These are phyloP conservation scores for Bugulina stolonifera DNA, from an alignment of 2,888 invertebrate genomes.

Conservation along the genomic window DNA sequence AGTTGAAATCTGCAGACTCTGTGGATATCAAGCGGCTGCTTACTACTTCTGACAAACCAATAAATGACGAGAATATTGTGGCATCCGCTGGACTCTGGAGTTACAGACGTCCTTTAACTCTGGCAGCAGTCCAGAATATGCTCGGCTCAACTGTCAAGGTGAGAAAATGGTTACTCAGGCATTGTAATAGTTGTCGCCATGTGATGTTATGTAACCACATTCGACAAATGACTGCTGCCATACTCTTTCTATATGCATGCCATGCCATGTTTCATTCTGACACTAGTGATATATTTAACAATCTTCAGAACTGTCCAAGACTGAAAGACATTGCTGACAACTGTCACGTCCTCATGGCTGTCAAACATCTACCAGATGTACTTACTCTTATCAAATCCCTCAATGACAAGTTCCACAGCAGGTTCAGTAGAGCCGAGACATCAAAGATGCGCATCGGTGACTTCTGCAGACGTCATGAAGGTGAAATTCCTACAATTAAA, in stretches of 20 bases:
- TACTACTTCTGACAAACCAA: neutral
- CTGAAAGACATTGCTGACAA: neutral
- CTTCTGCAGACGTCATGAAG: neutral
- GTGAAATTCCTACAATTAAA: neutral
- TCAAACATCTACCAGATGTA: slow-evolving; percentile 13
- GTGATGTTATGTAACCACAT: no score
- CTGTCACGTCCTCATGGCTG: slow-evolving; percentile 2
- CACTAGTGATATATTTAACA: neutral
- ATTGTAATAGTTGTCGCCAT: neutral
- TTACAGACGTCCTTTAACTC: neutral
- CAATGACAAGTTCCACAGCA: neutral
- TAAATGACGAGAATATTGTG: neutral
- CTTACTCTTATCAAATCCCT: neutral
- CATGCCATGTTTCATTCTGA: no score
- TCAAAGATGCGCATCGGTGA: neutral
- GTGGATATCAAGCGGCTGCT: neutral
- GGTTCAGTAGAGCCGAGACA: neutral
- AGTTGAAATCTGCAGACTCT: neutral
- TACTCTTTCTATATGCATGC: neutral
- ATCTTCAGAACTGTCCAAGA: neutral
- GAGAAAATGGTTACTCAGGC: neutral
- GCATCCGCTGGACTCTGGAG: slow-evolving; percentile 15
- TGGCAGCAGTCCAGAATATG: neutral
- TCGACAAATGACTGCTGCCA: neutral
- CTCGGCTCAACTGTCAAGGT: neutral